Evolutionary conservation across 2,113 vertebrate genomes (phyloP), one percentile per base, ranked within the genome.

Genomic region (Prolemur simus): DNA sequence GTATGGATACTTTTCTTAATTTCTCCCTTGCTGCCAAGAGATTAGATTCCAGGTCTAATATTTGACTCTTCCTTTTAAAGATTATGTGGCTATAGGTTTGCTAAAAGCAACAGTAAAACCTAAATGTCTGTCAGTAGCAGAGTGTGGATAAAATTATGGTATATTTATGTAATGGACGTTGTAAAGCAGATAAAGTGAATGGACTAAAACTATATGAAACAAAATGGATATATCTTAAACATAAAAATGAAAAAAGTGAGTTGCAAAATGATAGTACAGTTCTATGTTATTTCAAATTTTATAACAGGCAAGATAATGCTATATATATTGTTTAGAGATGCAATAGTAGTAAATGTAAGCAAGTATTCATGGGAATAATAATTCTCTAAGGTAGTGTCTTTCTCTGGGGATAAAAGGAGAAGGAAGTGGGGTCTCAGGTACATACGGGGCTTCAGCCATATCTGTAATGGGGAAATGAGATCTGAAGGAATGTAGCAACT

Each of bases 261-360:
- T 93, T 82, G 49, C 21, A 86, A 89, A 90, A 39, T 93, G 32
- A 58, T 81, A 39, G 17, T 60, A 20, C 2, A 82, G 45, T 93
- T 96, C 11, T 93, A 3, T 90, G 45, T 71, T n/a, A 76, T 69
- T 89, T 96, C 8, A 54, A 32, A 66, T 84, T 92, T 89, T 92
- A 21, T 6, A 80, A 42, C 4, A 85, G 63, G 32, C 25, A 54
- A 63, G 42, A 34, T 5, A 74, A 18, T 69, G 29, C 17, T 45
- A 2, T 82, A 39, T n/a, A n/a, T 71, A n/a, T 80, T 63, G 2
- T 18, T 89, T 81, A 54, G 81, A 34, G 34, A 37, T 73, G 7
- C 5, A 39, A 1, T 82, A 68, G 49, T 76, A 29, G 58, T 76
- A 77, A 95, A 54, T 77, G 6, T 66, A 80, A 89, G 71, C 86